A percentile compares a stretch with the other conserved stretches of the same genome.
Conservation (phyloP, 2,797 vertebrate species). For the Xyrichtys novacula region DNA sequence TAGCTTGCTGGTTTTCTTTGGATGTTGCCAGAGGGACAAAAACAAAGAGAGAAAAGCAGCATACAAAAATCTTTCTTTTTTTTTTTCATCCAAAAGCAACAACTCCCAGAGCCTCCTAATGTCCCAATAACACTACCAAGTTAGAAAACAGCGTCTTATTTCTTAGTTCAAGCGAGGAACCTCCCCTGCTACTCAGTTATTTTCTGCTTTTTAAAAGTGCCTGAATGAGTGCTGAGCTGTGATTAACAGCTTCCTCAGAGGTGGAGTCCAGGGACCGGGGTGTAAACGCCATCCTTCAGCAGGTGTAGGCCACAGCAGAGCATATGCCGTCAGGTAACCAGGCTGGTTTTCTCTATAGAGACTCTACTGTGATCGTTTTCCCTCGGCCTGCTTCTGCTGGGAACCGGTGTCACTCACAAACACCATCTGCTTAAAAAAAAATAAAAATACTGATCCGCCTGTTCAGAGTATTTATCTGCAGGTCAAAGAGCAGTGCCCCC, state of each 20-base stretch:
- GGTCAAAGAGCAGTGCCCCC: conserved; percentile 66
- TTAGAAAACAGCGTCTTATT: conserved; percentile 22
- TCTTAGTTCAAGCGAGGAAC: conserved; percentile 34
- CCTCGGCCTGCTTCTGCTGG: conserved; percentile 87
- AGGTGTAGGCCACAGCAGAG: conserved; percentile 88
- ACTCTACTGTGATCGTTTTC: conserved; percentile 81
- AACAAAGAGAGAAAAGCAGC: too few relatives aligned
- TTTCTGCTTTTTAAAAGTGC: conserved; percentile 73
- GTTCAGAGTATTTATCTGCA: conserved; percentile 79
- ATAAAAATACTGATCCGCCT: conserved; percentile 71
- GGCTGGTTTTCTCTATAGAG: conserved; percentile 82
- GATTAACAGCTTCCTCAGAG: conserved; percentile 75
- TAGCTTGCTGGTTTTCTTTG: not conserved
- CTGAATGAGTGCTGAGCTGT: conserved; percentile 76
- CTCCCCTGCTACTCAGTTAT: conserved; percentile 57
- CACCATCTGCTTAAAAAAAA: conserved; percentile 90
- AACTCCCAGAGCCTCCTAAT: conserved; percentile 38
- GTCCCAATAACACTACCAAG: conserved; percentile 3
- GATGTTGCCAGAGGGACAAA: not conserved
- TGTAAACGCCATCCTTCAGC: conserved; percentile 84
- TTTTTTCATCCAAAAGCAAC: not conserved
- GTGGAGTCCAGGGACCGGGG: conserved; percentile 79
- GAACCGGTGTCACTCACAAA: conserved; percentile 85
- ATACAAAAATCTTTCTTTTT: too few relatives aligned
- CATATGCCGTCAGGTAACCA: conserved; percentile 85